phyloP scores from a whole-genome alignment of 1,140 invertebrate species.

The Daktulosphaira vitifoliae region DNA sequence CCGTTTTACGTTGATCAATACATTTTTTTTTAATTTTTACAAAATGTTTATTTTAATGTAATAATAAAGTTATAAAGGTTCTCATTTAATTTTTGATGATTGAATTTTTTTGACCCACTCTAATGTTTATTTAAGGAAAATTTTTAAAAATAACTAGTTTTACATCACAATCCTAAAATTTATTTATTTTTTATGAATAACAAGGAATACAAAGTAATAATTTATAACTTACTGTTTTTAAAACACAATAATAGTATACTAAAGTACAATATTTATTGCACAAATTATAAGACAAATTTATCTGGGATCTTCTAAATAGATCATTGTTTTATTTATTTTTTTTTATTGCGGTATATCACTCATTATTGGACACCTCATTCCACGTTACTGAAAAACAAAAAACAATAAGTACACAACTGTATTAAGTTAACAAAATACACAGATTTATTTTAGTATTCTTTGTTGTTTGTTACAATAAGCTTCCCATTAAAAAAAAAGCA shows the following conservation, averaged over 20 bases:
- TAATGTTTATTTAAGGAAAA: too few species aligned
- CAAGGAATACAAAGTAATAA: constrained; percentile 4
- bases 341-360: constrained; percentile 7
- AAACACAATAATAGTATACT: not conserved
- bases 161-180: constrained; percentile 7
- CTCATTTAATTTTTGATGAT: too few species aligned
- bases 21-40: too few species aligned
- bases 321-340: constrained; percentile 6
- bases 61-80: too few species aligned
- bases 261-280: not conserved
- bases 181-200: too few species aligned
- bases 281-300: not conserved
- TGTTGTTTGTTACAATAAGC: too few species aligned
- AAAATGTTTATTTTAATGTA: too few species aligned
- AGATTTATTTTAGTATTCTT: not conserved
- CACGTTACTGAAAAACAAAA: constrained; percentile 32
- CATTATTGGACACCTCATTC: constrained; percentile 31
- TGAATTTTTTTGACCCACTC: too few species aligned
- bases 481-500: too few species aligned
- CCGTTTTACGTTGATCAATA: too few species aligned
- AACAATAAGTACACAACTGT: constrained; percentile 17
- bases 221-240: too few species aligned
- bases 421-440: constrained; percentile 4
- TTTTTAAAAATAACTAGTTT: too few species aligned
- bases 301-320: constrained; percentile 26